Conservation (phyloP, 2,888 invertebrate species). For the Agrotis puta region DNA sequence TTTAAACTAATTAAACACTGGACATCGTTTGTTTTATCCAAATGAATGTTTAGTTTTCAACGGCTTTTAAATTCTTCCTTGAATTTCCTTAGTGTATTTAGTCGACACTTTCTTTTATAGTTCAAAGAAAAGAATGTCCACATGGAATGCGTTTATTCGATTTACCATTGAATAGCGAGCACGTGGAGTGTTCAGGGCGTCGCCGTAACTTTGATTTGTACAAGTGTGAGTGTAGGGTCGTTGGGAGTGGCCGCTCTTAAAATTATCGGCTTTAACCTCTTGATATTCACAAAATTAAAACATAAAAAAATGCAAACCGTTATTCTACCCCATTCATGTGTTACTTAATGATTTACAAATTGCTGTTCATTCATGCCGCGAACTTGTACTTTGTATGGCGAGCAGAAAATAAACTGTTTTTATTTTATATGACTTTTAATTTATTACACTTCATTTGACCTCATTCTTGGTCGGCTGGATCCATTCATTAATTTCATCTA, state of each 20-base stretch:
- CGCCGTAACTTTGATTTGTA: slow-evolving; percentile 44
- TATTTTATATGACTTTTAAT: slow-evolving; percentile 36
- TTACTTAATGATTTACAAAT: slow-evolving; percentile 54
- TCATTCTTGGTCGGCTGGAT: slow-evolving; percentile 28
- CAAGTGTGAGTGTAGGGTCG: slow-evolving; percentile 17
- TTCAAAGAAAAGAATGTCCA: slow-evolving; percentile 19
- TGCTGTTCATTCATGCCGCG: slow-evolving; percentile 56
- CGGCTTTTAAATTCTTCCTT: slow-evolving; percentile 2
- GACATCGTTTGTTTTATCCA: slow-evolving; percentile 26
- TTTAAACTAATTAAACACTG: slow-evolving; percentile 65
- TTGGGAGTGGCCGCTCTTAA: slow-evolving; percentile 47
- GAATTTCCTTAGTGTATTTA: slow-evolving; percentile 1
- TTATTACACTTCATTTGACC: slow-evolving; percentile 41
- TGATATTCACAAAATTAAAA: slow-evolving; percentile 27
- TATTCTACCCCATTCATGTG: slow-evolving; percentile 50
- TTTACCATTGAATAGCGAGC: slow-evolving; percentile 45
- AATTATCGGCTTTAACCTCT: slow-evolving; percentile 18
- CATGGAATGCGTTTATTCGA: slow-evolving; percentile 42
- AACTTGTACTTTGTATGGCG: slow-evolving; percentile 22
- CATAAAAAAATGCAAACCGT: slow-evolving; percentile 38
- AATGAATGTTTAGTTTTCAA: slow-evolving; percentile 27
- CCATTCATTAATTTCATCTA: slow-evolving; percentile 45
- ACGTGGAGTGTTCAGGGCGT: slow-evolving; percentile 55
- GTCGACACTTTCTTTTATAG: slow-evolving; percentile 23
- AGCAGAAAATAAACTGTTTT: slow-evolving; percentile 29